These are phyloP conservation scores for Silurus asotus DNA, from an alignment of 2,113 vertebrate species.

Conservation along the genomic window DNA sequence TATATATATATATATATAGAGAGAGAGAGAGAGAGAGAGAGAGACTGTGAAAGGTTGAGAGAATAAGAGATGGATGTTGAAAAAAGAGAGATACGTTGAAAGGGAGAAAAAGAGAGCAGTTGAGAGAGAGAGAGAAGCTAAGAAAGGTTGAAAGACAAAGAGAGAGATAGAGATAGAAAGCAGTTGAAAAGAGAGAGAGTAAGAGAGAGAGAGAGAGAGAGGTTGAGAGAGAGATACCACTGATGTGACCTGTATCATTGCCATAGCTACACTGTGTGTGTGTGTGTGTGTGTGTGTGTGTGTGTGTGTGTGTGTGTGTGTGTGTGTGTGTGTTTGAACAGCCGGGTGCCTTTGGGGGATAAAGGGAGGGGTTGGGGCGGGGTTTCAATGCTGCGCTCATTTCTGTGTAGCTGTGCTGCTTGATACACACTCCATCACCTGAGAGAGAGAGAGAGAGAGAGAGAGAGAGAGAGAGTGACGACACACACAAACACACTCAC, in stretches of 20 bases:
- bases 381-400: slow-evolving; percentile 43
- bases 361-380: slow-evolving; percentile 44
- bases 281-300: slow-evolving; percentile 27
- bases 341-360: slow-evolving; percentile 31
- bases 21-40: no score
- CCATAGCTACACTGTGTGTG: slow-evolving; percentile 63
- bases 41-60: no score
- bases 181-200: not conserved
- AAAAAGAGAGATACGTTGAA: no score
- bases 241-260: slow-evolving; percentile 55
- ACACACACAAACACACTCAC: slow-evolving; percentile 21
- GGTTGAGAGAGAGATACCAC: slow-evolving; percentile 26
- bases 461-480: slow-evolving; percentile 14
- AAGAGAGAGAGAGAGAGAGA: not conserved
- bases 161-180: not conserved
- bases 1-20: no score
- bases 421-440: slow-evolving; percentile 58
- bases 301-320: slow-evolving; percentile 56
- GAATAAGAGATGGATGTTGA: no score
- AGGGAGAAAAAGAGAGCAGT: no score
- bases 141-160: not conserved
- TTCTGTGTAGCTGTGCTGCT: slow-evolving; percentile 54
- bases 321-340: slow-evolving; percentile 27
- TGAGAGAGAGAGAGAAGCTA: not conserved
- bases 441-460: slow-evolving; percentile 42